These are phyloP conservation scores for Mus minutoides DNA, from an alignment of 2,797 vertebrate species.

Conservation along the genomic window DNA sequence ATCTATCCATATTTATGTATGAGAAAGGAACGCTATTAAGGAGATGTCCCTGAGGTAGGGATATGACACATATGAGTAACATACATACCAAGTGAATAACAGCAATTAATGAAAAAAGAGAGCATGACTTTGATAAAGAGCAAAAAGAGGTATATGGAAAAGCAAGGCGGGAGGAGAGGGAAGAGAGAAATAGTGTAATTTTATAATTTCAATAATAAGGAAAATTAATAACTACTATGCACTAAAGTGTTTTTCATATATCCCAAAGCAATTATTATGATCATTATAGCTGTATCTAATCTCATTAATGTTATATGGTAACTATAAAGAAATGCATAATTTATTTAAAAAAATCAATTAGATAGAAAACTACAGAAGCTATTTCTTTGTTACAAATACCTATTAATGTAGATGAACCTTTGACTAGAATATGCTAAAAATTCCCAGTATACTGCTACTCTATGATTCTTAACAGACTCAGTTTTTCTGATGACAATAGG, in stretches of 20 bases:
- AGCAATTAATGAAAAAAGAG: background rate
- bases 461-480: conserved; percentile 36
- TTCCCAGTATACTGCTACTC: background rate
- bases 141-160: background rate
- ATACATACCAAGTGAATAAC: background rate
- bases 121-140: background rate
- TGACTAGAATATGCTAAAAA: conserved; percentile 45
- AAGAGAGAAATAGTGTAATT: background rate
- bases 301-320: conserved; percentile 5
- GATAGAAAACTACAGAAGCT: background rate
- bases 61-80: background rate
- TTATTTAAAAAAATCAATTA: conserved; percentile 47
- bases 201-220: background rate
- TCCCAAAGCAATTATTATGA: conserved; percentile 41
- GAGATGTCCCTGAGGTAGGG: background rate
- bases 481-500: background rate
- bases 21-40: conserved; percentile 12
- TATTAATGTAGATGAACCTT: background rate
- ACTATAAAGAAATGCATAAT: background rate
- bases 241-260: conserved; percentile 3
- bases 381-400: conserved; percentile 36
- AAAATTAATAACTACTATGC: background rate
- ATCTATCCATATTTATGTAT: conserved; percentile 3
- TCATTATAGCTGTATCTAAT: conserved; percentile 32
- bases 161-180: background rate